A percentile compares a stretch with the other conserved stretches of the same genome.
Conservation (phyloP, 2,797 vertebrate genomes). For the Myripristis jacobus region DNA sequence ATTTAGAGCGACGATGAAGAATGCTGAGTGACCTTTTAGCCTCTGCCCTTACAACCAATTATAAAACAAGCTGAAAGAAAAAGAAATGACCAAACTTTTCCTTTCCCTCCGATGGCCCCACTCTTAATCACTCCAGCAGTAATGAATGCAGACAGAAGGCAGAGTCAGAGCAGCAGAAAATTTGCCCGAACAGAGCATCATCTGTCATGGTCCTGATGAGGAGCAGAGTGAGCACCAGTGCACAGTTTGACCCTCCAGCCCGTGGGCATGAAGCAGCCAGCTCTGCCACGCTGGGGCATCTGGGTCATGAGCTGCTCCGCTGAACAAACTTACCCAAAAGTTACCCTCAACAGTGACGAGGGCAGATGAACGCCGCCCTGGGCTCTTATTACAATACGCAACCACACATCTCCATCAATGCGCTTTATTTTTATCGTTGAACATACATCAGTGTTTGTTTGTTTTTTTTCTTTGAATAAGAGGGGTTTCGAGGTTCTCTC, state of each 20-base stretch:
- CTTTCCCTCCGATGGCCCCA: slow-evolving; percentile 51
- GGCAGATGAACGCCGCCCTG: slow-evolving; percentile 10
- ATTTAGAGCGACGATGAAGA: slow-evolving; percentile 29
- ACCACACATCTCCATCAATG: background rate
- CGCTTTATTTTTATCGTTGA: background rate
- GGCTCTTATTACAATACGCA: background rate
- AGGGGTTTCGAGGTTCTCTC: too few species aligned
- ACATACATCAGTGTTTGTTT: too few species aligned
- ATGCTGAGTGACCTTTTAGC: slow-evolving; percentile 41
- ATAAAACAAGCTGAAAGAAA: slow-evolving; percentile 62
- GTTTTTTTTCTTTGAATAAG: too few species aligned
- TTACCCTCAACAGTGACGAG: slow-evolving; percentile 37
- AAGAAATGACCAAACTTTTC: slow-evolving; percentile 49
- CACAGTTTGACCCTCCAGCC: slow-evolving; percentile 64
- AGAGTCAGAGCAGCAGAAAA: slow-evolving; percentile 81
- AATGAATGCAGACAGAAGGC: slow-evolving; percentile 81
- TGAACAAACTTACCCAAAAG: slow-evolving; percentile 65
- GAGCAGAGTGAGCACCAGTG: slow-evolving; percentile 72
- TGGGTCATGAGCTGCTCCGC: slow-evolving; percentile 61
- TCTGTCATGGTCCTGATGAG: slow-evolving; percentile 80
- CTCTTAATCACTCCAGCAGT: slow-evolving; percentile 69
- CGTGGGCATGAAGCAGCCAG: slow-evolving; percentile 50
- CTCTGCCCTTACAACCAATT: slow-evolving; percentile 30
- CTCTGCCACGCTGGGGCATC: slow-evolving; percentile 57
- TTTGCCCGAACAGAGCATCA: slow-evolving; percentile 80